phyloP scores from a whole-genome alignment of 2,797 vertebrate genomes.

The Orientallactaga sibirica region DNA sequence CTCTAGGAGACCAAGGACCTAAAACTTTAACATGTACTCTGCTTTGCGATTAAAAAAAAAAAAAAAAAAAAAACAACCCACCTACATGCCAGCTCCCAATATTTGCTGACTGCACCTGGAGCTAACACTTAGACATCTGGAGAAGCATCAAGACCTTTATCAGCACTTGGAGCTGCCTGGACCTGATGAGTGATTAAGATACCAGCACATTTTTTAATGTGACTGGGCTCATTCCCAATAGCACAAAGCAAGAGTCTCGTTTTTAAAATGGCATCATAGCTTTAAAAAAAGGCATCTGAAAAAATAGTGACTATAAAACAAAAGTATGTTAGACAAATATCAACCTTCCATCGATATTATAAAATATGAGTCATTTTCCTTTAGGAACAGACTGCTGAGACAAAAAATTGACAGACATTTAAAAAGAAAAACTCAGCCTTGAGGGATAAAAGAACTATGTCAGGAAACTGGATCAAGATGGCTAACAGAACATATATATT shows the following conservation, averaged over 20 bases:
- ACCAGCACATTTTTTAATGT: constrained; percentile 56
- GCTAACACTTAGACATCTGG: constrained; percentile 70
- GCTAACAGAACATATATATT: constrained; percentile 57
- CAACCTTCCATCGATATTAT: constrained; percentile 49
- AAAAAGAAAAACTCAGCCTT: constrained; percentile 20
- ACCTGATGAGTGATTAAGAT: constrained; percentile 75
- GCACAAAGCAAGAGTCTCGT: constrained; percentile 60
- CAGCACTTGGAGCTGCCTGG: constrained; percentile 73
- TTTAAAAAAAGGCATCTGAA: constrained; percentile 29
- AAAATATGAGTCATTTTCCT: constrained; percentile 69
- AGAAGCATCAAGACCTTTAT: constrained; percentile 64
- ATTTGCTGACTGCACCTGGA: constrained; percentile 73
- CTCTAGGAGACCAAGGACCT: constrained; percentile 17
- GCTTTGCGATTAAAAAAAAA: constrained; percentile 3
- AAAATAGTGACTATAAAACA: constrained; percentile 65
- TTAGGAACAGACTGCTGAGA: constrained; percentile 63
- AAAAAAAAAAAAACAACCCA: neutral
- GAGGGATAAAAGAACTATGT: constrained; percentile 53
- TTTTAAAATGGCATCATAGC: constrained; percentile 54
- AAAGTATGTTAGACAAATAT: constrained; percentile 61
- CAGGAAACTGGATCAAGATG: constrained; percentile 57
- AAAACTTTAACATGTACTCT: constrained; percentile 4
- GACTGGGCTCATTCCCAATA: constrained; percentile 76
- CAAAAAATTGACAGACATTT: constrained; percentile 62
- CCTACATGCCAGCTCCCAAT: constrained; percentile 45